Evolutionary conservation across 2,797 vertebrate genomes (phyloP).

Genomic region (Neomorphus geoffroyi): DNA sequence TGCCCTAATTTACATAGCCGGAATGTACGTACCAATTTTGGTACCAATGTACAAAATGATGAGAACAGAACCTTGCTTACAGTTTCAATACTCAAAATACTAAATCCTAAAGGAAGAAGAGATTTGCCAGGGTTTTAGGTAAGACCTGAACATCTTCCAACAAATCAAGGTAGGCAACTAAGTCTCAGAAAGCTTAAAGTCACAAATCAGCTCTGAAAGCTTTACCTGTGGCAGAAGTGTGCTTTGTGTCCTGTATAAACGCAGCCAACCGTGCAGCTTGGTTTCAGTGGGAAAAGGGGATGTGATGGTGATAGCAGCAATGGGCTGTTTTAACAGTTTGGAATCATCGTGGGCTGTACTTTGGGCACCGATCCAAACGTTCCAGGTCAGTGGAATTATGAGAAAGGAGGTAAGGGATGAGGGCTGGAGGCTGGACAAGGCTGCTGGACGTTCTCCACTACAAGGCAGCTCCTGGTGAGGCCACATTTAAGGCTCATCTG

Average conservation of each 20-base stretch:
- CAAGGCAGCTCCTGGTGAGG: background rate
- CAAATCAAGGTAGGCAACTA: background rate
- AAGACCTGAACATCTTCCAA: background rate
- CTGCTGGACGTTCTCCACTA: background rate
- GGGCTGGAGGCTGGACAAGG: background rate
- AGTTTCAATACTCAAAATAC: background rate
- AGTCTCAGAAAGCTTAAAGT: background rate
- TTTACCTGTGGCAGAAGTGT: background rate
- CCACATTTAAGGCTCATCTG: background rate
- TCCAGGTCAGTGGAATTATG: too few relatives aligned
- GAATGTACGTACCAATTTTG: background rate
- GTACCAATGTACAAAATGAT: background rate
- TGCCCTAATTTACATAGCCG: background rate
- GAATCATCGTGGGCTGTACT: fast-evolving
- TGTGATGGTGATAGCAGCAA: background rate
- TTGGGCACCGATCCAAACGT: too few relatives aligned
- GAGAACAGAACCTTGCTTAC: background rate
- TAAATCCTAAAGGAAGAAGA: background rate
- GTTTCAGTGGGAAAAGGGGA: background rate
- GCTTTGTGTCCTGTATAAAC: background rate
- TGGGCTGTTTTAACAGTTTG: background rate
- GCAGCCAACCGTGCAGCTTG: background rate
- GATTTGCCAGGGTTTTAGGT: background rate
- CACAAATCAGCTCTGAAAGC: background rate
- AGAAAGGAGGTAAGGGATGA: background rate